Conservation (phyloP, 2,797 vertebrate genomes). For the Parauchenoglanis ngamensis region DNA sequence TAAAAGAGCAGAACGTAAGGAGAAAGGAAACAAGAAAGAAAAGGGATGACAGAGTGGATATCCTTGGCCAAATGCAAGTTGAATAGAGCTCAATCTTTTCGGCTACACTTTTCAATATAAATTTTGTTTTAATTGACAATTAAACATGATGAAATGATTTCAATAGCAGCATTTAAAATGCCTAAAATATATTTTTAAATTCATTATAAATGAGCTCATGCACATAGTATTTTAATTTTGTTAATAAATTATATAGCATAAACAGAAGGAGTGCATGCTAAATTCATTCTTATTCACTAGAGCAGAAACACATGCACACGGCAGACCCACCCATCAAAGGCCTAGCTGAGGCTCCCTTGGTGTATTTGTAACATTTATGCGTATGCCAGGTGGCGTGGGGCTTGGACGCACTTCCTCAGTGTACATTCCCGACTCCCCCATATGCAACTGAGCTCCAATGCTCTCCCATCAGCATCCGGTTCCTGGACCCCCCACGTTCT, state of each 20-base stretch:
- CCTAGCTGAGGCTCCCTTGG: slow-evolving; percentile 27
- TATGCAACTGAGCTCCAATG: slow-evolving; percentile 39
- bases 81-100: slow-evolving; percentile 41
- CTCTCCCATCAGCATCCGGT: slow-evolving; percentile 44
- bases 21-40: background rate
- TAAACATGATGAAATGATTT: background rate
- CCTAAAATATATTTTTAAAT: background rate
- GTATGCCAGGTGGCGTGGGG: slow-evolving; percentile 33
- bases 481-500: slow-evolving; percentile 41
- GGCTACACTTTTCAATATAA: slow-evolving; percentile 24
- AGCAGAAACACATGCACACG: slow-evolving; percentile 22
- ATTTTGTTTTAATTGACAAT: background rate
- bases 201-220: too few species aligned
- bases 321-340: slow-evolving; percentile 1
- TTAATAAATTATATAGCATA: background rate
- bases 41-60: slow-evolving; percentile 24
- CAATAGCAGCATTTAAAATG: background rate
- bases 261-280: background rate
- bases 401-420: slow-evolving; percentile 14
- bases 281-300: slow-evolving; percentile 3
- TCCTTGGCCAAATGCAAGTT: slow-evolving; percentile 46
- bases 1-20: background rate
- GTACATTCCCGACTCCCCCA: slow-evolving; percentile 14
- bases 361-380: slow-evolving; percentile 28
- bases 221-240: background rate